Conservation (phyloP, 2,888 invertebrate species). For the Nymphalis polychloros region DNA sequence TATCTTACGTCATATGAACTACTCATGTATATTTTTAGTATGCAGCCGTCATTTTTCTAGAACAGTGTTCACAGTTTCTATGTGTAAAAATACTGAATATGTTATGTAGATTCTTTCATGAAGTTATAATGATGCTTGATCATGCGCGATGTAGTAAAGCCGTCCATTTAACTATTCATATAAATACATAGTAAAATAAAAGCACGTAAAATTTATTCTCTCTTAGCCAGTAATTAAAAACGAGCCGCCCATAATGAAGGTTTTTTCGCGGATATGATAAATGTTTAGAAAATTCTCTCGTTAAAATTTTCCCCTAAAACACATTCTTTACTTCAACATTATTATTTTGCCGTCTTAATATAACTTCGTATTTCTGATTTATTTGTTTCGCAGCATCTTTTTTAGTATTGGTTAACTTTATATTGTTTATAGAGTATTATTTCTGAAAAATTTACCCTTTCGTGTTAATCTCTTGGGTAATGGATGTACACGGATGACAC, state of each 20-base stretch:
- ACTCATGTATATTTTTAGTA: conserved; percentile 64
- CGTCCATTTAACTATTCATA: conserved; percentile 27
- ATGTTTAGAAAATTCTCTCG: conserved; percentile 18
- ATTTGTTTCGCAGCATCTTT: conserved; percentile 3
- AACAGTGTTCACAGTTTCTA: conserved; percentile 41
- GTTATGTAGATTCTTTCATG: conserved; percentile 22
- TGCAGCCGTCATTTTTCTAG: conserved; percentile 51
- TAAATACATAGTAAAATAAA: conserved; percentile 21
- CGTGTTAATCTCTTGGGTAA: background rate
- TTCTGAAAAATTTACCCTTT: background rate
- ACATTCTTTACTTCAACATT: conserved; percentile 18
- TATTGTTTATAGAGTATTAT: background rate
- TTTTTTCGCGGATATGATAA: conserved; percentile 30
- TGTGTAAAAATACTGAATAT: conserved; percentile 51
- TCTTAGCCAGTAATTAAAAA: conserved; percentile 22
- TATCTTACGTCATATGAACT: conserved; percentile 62
- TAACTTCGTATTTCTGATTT: conserved; percentile 4
- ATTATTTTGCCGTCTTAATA: conserved; percentile 3
- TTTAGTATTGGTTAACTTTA: background rate
- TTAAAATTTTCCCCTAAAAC: conserved; percentile 15
- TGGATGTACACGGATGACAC: conserved; percentile 22
- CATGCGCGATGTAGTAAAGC: conserved; percentile 18
- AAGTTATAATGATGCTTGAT: conserved; percentile 24
- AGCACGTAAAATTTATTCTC: conserved; percentile 17
- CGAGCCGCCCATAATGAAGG: conserved; percentile 18